These are phyloP conservation scores for Acromyrmex heyeri DNA, from an alignment of 1,140 invertebrate genomes.

Conservation along the genomic window DNA sequence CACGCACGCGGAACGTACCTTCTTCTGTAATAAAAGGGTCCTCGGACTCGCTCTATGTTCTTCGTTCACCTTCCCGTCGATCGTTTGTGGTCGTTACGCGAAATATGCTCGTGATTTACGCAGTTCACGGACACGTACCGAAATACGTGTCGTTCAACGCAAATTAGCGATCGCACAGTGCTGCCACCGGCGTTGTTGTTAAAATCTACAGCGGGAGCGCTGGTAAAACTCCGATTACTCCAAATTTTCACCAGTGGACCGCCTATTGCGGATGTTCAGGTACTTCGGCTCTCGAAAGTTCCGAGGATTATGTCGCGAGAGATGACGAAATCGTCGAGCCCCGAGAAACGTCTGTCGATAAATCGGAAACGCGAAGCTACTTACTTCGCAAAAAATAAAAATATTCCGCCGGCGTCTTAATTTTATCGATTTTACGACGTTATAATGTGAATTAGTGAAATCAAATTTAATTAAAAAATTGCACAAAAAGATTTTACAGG, in stretches of 20 bases:
- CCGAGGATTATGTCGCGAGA: not conserved
- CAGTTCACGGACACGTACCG: slow-evolving; percentile 74
- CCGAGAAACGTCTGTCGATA: not conserved
- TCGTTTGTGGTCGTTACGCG: not conserved
- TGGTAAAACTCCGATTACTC: slow-evolving; percentile 1
- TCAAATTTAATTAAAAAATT: too few relatives aligned
- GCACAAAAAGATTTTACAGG: too few relatives aligned
- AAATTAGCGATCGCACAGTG: slow-evolving; percentile 77
- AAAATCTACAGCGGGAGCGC: not conserved
- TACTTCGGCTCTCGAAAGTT: not conserved
- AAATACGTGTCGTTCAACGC: slow-evolving; percentile 79
- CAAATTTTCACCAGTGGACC: not conserved
- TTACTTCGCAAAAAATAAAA: not conserved
- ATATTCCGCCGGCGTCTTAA: not conserved
- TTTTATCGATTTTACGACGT: not conserved
- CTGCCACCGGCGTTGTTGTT: slow-evolving; percentile 73
- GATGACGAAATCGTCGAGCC: not conserved
- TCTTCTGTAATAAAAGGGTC: slow-evolving; percentile 1
- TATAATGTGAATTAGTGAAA: not conserved
- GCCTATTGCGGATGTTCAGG: not conserved
- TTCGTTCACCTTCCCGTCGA: not conserved
- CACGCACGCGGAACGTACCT: slow-evolving; percentile 9
- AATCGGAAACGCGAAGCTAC: not conserved
- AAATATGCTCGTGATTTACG: slow-evolving; percentile 73
- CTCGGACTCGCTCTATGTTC: not conserved